Conservation (phyloP, 2,888 invertebrate species). For the Psococerastis gibbosa region DNA sequence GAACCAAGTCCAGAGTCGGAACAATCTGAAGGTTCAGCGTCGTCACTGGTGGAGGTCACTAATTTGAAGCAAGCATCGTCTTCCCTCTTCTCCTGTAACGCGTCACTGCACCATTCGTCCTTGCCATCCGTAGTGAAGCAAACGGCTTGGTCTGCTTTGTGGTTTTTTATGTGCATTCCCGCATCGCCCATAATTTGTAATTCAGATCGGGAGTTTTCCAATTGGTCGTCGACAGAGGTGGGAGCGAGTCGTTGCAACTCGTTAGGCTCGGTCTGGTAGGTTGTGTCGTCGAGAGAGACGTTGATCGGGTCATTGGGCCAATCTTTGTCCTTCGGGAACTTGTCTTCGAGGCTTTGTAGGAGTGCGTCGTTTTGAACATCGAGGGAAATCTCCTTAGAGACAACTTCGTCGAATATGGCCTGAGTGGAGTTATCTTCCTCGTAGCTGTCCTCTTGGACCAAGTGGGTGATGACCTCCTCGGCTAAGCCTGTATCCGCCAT, state of each 20-base stretch:
- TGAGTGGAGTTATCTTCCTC: no score
- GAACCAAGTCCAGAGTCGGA: conserved; percentile 25
- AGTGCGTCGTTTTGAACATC: no score
- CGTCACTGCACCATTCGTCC: neutral
- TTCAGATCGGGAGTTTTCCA: conserved; percentile 2
- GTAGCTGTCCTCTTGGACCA: neutral
- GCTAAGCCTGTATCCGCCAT: neutral
- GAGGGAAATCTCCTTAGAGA: no score
- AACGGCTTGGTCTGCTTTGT: no score
- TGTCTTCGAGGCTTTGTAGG: neutral
- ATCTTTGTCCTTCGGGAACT: neutral
- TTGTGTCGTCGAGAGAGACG: neutral
- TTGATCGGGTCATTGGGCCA: neutral
- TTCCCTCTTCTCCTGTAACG: neutral
- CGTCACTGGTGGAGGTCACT: no score
- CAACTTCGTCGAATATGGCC: no score
- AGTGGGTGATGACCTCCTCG: neutral
- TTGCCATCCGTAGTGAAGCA: no score
- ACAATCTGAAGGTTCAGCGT: conserved; percentile 43
- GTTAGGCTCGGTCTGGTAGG: neutral
- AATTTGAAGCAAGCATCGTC: neutral
- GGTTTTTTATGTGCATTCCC: neutral
- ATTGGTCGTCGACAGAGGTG: conserved; percentile 2
- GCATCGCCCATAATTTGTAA: neutral
- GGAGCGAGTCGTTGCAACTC: neutral